phyloP scores from a whole-genome alignment of 2,888 invertebrate species.

The Rotaria socialis region DNA sequence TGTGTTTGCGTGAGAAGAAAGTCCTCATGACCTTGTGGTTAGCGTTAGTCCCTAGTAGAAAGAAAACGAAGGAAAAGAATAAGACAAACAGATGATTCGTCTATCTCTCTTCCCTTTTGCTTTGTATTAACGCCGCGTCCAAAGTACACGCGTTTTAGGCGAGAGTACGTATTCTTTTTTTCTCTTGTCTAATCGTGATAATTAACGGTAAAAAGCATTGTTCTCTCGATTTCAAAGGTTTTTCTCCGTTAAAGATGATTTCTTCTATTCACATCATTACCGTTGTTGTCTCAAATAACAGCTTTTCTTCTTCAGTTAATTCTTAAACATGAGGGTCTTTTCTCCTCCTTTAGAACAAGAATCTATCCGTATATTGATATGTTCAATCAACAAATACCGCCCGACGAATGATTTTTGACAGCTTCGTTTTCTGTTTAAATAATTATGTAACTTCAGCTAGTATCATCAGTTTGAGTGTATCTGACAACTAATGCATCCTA shows the following conservation, averaged over 20 bases:
- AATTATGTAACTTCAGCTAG: background rate
- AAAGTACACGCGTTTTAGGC: background rate
- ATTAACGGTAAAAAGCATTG: background rate
- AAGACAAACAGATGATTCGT: conserved; percentile 3
- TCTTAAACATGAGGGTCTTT: background rate
- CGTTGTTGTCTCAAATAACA: background rate
- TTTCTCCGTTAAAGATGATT: background rate
- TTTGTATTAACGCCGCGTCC: background rate
- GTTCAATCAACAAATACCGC: background rate
- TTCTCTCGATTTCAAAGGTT: background rate
- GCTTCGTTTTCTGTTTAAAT: background rate
- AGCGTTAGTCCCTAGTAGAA: background rate
- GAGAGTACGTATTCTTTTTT: background rate
- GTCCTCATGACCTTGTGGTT: background rate
- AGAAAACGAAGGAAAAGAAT: background rate
- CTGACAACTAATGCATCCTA: background rate
- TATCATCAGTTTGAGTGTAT: conserved; percentile 13
- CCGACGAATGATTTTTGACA: background rate
- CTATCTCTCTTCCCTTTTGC: background rate
- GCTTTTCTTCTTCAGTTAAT: background rate
- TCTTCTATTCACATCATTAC: background rate
- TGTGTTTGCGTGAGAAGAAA: background rate
- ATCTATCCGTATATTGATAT: background rate
- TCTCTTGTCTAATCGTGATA: background rate
- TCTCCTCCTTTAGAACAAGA: background rate